phyloP scores from a whole-genome alignment of 2,113 vertebrate genomes.

The Coreoperca whiteheadi region DNA sequence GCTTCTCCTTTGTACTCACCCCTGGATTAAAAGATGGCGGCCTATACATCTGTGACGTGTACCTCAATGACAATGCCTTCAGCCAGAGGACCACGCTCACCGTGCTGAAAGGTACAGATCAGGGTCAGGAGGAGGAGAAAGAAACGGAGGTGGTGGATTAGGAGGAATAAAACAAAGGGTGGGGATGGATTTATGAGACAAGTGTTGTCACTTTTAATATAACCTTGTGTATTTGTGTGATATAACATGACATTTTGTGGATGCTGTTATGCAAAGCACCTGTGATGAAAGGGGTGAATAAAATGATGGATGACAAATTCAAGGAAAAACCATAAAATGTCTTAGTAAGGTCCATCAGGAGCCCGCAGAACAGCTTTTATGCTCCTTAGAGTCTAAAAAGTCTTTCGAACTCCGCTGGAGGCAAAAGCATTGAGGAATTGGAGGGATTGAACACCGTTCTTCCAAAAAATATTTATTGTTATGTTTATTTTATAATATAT shows the following conservation, averaged over 20 bases:
- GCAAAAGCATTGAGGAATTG: too few relatives aligned
- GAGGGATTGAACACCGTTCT: neutral
- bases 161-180: conserved; percentile 2
- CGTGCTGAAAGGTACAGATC: conserved; percentile 79
- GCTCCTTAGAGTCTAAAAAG: too few relatives aligned
- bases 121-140: conserved; percentile 2
- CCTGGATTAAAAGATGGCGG: conserved; percentile 72
- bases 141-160: conserved; percentile 8
- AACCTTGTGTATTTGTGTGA: neutral
- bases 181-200: conserved; percentile 21
- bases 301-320: conserved; percentile 12
- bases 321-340: neutral
- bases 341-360: neutral
- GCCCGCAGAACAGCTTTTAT: neutral
- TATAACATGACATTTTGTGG: neutral
- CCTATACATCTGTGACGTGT: conserved; percentile 78
- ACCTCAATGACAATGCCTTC: conserved; percentile 61
- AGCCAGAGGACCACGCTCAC: conserved; percentile 71
- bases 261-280: neutral
- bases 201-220: neutral
- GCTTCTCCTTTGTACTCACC: conserved; percentile 75
- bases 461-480: neutral
- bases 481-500: too few relatives aligned
- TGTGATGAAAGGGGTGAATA: neutral
- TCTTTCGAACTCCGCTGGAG: neutral